Evolutionary conservation across 2,797 vertebrate genomes (phyloP).

Genomic region (Scolopax bukidnonensis): DNA sequence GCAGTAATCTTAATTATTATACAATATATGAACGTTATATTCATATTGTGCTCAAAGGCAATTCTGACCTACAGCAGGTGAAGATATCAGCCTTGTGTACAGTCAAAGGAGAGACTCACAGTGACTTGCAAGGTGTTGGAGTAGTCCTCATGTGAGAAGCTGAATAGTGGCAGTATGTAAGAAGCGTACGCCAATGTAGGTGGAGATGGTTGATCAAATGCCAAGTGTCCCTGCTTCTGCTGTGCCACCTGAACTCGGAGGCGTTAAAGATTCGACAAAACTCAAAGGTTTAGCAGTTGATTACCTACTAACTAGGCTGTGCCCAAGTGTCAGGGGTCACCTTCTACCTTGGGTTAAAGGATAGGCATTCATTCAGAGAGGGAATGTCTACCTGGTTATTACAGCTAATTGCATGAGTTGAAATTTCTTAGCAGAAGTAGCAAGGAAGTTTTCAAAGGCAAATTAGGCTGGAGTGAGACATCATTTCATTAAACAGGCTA

Average conservation of each 20-base stretch:
- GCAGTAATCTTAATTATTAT: neutral
- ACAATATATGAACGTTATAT: neutral
- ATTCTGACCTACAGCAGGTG: neutral
- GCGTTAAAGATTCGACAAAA: neutral
- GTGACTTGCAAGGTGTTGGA: neutral
- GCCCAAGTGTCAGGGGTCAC: neutral
- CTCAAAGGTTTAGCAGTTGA: neutral
- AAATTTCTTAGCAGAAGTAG: neutral
- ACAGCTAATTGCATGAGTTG: neutral
- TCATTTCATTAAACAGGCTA: neutral
- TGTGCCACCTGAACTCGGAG: neutral
- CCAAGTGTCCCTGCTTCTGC: constrained; percentile 13
- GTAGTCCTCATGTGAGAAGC: neutral
- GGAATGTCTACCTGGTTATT: neutral
- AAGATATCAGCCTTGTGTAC: neutral
- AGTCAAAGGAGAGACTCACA: constrained; percentile 35
- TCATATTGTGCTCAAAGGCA: neutral
- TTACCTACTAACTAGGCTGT: neutral
- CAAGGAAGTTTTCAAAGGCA: neutral
- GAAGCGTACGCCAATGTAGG: neutral
- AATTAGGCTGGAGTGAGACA: neutral
- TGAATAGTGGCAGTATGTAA: neutral
- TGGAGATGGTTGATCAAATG: neutral
- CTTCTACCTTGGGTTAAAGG: neutral
- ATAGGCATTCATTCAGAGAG: neutral